These are phyloP conservation scores for Carduelis carduelis DNA, from an alignment of 2,797 vertebrate genomes.

Conservation along the genomic window DNA sequence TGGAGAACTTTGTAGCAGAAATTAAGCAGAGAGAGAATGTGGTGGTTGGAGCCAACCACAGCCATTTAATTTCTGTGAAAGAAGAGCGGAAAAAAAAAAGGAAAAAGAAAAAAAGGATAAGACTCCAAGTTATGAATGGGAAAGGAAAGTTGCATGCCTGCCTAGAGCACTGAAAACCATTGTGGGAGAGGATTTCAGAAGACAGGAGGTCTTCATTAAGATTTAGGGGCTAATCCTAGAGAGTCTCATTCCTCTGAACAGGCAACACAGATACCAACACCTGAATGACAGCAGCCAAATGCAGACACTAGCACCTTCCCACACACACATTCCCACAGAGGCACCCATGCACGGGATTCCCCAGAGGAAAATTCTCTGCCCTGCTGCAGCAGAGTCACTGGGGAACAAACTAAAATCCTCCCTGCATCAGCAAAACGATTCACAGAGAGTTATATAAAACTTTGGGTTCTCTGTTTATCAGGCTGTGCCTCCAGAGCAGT, in stretches of 20 bases:
- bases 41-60: conserved; percentile 23
- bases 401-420: neutral
- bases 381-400: neutral
- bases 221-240: neutral
- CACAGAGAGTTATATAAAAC: neutral
- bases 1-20: conserved; percentile 64
- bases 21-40: conserved; percentile 48
- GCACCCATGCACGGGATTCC: accelerated
- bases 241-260: neutral
- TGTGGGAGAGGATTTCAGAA: neutral
- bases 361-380: neutral
- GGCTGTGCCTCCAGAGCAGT: neutral
- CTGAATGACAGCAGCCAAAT: neutral
- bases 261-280: neutral
- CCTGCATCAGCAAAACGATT: neutral
- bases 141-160: conserved; percentile 18
- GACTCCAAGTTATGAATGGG: conserved; percentile 56
- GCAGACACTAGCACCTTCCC: neutral
- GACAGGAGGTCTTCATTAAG: conserved; percentile 26
- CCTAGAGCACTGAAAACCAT: conserved; percentile 4
- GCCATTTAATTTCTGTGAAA: conserved; percentile 56
- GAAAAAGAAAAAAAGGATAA: neutral
- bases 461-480: neutral
- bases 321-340: neutral
- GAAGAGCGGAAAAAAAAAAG: neutral